Conservation (phyloP, 1,140 invertebrate species). For the Drosophila watanabei region DNA sequence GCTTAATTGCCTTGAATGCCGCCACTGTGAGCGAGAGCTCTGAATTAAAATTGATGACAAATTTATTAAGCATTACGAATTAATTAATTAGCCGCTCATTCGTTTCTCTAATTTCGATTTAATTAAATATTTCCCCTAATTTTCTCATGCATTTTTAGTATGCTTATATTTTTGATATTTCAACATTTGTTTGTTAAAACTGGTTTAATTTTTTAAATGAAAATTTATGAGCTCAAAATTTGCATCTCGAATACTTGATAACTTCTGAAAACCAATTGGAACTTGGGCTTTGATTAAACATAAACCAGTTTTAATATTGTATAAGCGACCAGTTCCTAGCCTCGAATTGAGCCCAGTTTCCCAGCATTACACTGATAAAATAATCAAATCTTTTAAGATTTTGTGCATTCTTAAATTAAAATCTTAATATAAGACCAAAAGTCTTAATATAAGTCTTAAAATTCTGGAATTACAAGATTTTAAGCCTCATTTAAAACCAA, state of each 20-base stretch:
- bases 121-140: slow-evolving; percentile 52
- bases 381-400: no score
- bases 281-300: slow-evolving; percentile 21
- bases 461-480: no score
- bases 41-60: slow-evolving; percentile 68
- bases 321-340: slow-evolving; percentile 13
- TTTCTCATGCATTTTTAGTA: slow-evolving; percentile 17
- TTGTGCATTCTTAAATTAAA: no score
- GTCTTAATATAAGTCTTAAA: no score
- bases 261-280: slow-evolving; percentile 40
- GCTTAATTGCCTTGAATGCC: slow-evolving; percentile 28
- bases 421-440: no score
- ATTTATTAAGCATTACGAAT: slow-evolving; percentile 72
- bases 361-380: no score
- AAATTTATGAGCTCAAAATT: slow-evolving; percentile 57
- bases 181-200: slow-evolving; percentile 23
- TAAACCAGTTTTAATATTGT: slow-evolving; percentile 22
- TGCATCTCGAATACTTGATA: slow-evolving; percentile 48
- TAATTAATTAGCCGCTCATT: slow-evolving; percentile 73
- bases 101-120: slow-evolving; percentile 68
- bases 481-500: no score
- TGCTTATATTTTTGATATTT: slow-evolving; percentile 8
- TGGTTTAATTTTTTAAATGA: slow-evolving; percentile 28
- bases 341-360: slow-evolving; percentile 7
- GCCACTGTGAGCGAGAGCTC: neutral